Percentiles rank a stretch among this genome's conserved stretches.
These are phyloP conservation scores for Aeoliscus strigatus DNA, from an alignment of 2,797 vertebrate genomes.

Conservation along the genomic window DNA sequence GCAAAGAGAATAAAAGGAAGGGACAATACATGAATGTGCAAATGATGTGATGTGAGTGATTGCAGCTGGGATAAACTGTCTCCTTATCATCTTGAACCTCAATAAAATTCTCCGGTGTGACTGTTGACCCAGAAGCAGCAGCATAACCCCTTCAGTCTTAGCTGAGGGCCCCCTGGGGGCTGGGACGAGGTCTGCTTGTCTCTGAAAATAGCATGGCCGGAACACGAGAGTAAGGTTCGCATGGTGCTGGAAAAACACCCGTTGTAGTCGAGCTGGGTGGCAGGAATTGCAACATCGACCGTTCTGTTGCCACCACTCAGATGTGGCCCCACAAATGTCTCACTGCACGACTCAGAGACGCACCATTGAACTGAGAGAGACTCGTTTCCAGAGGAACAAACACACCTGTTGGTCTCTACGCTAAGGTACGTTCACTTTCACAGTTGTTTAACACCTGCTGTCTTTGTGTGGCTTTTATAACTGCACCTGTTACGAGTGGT, in stretches of 20 bases:
- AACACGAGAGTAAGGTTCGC: slow-evolving; percentile 41
- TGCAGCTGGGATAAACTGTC: too few species aligned
- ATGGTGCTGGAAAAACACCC: slow-evolving; percentile 55
- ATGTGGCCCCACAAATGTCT: slow-evolving; percentile 27
- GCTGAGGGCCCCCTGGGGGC: slow-evolving; percentile 13
- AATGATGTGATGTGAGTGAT: too few species aligned
- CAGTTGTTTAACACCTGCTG: too few species aligned
- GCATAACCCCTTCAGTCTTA: not conserved
- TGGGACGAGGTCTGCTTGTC: slow-evolving; percentile 24
- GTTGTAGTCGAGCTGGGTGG: slow-evolving; percentile 17
- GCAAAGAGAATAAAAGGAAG: too few species aligned
- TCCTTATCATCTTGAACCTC: too few species aligned
- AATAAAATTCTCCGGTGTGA: too few species aligned
- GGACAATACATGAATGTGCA: too few species aligned
- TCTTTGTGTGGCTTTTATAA: too few species aligned
- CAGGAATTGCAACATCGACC: slow-evolving; percentile 61
- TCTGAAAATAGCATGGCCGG: slow-evolving; percentile 72
- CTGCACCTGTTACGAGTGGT: not conserved
- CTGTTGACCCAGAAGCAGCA: slow-evolving; percentile 20
- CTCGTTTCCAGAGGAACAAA: slow-evolving; percentile 11
- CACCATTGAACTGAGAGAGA: not conserved
- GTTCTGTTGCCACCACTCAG: slow-evolving; percentile 39
- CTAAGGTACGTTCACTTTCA: slow-evolving; percentile 27
- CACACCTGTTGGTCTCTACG: not conserved
- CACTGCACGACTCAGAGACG: slow-evolving; percentile 7